Conservation (phyloP, 2,797 vertebrate genomes). For the Coregonus suidteri region DNA sequence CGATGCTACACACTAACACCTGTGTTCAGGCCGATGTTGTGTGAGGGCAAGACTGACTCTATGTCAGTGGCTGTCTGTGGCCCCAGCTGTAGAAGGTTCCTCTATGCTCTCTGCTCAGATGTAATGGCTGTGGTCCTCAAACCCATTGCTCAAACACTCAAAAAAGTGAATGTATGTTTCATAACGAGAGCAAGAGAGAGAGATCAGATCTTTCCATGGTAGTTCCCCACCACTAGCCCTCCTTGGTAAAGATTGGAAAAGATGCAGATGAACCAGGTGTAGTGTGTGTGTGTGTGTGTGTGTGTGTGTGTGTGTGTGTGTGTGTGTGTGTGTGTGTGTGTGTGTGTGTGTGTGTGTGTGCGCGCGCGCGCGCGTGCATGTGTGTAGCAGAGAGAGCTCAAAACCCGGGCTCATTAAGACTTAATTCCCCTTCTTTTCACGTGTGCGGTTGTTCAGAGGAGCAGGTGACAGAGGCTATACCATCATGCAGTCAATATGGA, state of each 20-base stretch:
- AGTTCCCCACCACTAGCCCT: background rate
- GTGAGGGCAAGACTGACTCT: too few relatives aligned
- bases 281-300: too few relatives aligned
- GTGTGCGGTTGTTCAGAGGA: constrained; percentile 4
- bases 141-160: background rate
- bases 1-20: too few relatives aligned
- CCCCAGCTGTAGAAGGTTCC: background rate
- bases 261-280: background rate
- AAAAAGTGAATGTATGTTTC: constrained; percentile 27
- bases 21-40: too few relatives aligned
- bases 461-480: background rate
- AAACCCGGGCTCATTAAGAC: constrained; percentile 19
- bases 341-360: too few relatives aligned
- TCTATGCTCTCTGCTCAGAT: background rate
- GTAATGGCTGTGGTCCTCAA: background rate
- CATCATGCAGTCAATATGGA: constrained; percentile 28
- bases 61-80: background rate
- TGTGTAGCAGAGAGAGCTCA: background rate
- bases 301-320: too few relatives aligned
- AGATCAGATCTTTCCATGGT: too few relatives aligned
- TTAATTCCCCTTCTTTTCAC: constrained; percentile 31
- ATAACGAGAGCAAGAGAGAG: constrained; percentile 46
- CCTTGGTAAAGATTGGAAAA: constrained; percentile 15
- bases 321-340: too few relatives aligned
- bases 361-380: background rate